Base-by-base conservation (phyloP, 1,140 invertebrate species). In the Drosophila arizonae region DNA sequence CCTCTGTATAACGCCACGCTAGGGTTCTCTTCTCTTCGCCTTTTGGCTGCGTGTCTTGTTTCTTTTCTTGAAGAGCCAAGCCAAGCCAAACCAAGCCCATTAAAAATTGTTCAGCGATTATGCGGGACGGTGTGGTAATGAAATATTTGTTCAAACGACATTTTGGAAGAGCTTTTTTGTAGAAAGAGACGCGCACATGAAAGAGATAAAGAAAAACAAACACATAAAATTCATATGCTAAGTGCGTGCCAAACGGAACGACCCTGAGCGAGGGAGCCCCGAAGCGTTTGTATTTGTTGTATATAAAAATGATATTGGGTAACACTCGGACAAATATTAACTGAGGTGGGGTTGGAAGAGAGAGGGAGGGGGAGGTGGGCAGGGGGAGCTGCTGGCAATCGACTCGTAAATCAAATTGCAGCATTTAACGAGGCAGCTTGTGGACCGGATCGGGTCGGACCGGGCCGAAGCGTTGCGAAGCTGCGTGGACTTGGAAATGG, bases 211-310 rank as follows among this genome's bases (percentile, higher is more conserved):
- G 6, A 1, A 43, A 45, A 45, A 57, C 28, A 68, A 21, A 70
- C 28, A 62, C 26, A 61, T 46, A 63, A 74, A 75, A 78, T 81
- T 81, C 81, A 61, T 82, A 82, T 82, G 79, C 76, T 82, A 81
- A 81, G 74, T 73, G 74, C 74, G 75, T 55, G 57, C 72, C 61
- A 80, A 72, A 79, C 63, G 78, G 75, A 81, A 81, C 79, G 79
- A 81, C 79, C 75, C 61, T 81, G 79, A 71, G 15, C 46, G 57
- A 52, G 51, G 33, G 61, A 43, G 43, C 43, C 43, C 43, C 15
- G 2, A 4, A 9, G 8, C 21, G 45, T 46, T 46, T 46, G 41
- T 30, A 43, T 60, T 60, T 52, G 67, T 41, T 45, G 60, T 72
- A 68, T 74, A 72, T 77, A 43, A 74, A 39, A 75, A 54, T 52